Percentiles rank a stretch among this genome's conserved stretches.
These are phyloP conservation scores for Dryadula phaetusa DNA, from an alignment of 2,888 invertebrate species.

Conservation along the genomic window DNA sequence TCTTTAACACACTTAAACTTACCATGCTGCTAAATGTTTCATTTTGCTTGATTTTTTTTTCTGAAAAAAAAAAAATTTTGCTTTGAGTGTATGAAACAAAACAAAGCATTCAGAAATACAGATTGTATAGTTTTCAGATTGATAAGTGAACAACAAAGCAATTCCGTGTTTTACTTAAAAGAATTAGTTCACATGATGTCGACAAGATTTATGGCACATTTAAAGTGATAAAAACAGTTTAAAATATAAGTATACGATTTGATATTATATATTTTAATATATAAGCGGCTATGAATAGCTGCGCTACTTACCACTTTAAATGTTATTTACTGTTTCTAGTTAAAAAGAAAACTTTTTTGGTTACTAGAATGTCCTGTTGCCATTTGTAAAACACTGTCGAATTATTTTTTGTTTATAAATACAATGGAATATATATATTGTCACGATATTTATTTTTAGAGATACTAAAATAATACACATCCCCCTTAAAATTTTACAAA, in stretches of 20 bases:
- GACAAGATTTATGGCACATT: background rate
- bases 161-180: background rate
- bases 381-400: background rate
- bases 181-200: background rate
- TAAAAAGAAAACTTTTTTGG: background rate
- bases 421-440: background rate
- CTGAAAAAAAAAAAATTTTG: background rate
- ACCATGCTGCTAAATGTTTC: slow-evolving; percentile 27
- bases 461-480: slow-evolving; percentile 18
- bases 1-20: background rate
- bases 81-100: background rate
- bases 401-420: slow-evolving; percentile 15
- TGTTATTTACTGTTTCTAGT: slow-evolving; percentile 25
- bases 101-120: background rate
- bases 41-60: background rate
- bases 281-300: slow-evolving; percentile 32
- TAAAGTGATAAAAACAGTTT: background rate
- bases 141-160: slow-evolving; percentile 17
- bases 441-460: slow-evolving; percentile 16
- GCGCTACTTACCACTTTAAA: slow-evolving; percentile 43
- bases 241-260: background rate
- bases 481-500: slow-evolving; percentile 7
- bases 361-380: background rate
- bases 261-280: slow-evolving; percentile 18
- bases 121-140: slow-evolving; percentile 8